Conservation (phyloP, 2,113 vertebrate genomes). For the Monarcha castaneiventris region DNA sequence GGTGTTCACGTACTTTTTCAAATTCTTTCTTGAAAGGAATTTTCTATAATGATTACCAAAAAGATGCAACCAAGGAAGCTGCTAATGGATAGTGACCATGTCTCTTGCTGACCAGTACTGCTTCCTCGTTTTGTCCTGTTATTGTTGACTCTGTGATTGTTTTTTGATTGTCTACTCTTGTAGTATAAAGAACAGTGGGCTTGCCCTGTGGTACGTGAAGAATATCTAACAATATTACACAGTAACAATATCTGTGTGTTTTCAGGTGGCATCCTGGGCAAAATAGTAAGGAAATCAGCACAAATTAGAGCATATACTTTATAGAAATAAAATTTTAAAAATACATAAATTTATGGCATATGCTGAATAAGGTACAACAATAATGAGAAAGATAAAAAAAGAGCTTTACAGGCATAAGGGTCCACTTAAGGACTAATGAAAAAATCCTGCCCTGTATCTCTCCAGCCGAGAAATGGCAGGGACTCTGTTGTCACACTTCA, state of each 20-base stretch:
- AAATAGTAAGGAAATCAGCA: background rate
- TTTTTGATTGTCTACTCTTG: background rate
- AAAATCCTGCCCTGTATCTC: background rate
- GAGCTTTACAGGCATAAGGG: background rate
- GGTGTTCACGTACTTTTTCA: background rate
- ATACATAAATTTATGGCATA: background rate
- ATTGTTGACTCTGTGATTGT: background rate
- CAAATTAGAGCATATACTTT: background rate
- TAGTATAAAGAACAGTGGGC: background rate
- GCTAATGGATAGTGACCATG: background rate
- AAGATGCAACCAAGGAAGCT: background rate
- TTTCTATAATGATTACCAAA: background rate
- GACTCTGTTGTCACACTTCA: background rate
- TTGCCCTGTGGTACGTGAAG: background rate
- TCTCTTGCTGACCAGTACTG: background rate
- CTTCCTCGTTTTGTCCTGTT: background rate
- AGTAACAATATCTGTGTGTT: background rate
- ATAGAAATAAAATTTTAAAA: background rate
- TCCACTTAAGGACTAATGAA: constrained; percentile 28
- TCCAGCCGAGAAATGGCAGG: constrained; percentile 28
- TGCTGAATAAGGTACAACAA: background rate
- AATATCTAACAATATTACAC: background rate
- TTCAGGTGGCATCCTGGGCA: background rate
- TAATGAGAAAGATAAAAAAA: background rate
- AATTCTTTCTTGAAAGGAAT: background rate